Evolutionary conservation across 2,888 invertebrate genomes (phyloP).

Genomic region (Selenia dentaria): DNA sequence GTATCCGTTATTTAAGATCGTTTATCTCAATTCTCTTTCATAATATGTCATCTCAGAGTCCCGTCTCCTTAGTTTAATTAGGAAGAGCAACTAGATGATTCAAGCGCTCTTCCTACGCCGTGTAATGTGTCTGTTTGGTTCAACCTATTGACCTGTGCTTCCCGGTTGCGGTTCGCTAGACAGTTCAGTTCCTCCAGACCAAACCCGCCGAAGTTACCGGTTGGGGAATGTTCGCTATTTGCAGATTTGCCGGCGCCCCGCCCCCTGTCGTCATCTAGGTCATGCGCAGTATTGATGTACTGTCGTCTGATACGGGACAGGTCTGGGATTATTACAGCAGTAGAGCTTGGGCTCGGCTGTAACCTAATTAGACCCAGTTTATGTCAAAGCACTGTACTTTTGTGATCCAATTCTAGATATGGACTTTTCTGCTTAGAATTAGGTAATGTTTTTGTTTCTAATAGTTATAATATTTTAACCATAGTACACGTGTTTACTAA

Average conservation of each 20-base stretch:
- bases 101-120: conserved; percentile 28
- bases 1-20: too few species aligned
- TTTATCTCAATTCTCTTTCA: too few species aligned
- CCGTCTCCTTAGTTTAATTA: neutral
- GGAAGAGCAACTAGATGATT: conserved; percentile 27
- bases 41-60: too few species aligned
- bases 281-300: conserved; percentile 57
- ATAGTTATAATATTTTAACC: too few species aligned
- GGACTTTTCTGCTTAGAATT: neutral
- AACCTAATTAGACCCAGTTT: conserved; percentile 28
- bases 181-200: conserved; percentile 38
- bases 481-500: too few species aligned
- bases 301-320: conserved; percentile 47
- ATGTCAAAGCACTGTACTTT: conserved; percentile 11
- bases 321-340: conserved; percentile 40
- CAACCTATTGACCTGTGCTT: conserved; percentile 43
- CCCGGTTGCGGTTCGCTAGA: conserved; percentile 22
- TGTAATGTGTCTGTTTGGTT: conserved; percentile 39
- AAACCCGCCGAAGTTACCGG: conserved; percentile 49
- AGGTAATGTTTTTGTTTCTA: too few species aligned
- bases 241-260: conserved; percentile 49
- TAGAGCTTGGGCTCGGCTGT: conserved; percentile 30
- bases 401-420: conserved; percentile 8
- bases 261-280: conserved; percentile 62
- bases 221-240: conserved; percentile 50